phyloP scores from a whole-genome alignment of 2,113 vertebrate species.

The Microcebus ravelobensis region DNA sequence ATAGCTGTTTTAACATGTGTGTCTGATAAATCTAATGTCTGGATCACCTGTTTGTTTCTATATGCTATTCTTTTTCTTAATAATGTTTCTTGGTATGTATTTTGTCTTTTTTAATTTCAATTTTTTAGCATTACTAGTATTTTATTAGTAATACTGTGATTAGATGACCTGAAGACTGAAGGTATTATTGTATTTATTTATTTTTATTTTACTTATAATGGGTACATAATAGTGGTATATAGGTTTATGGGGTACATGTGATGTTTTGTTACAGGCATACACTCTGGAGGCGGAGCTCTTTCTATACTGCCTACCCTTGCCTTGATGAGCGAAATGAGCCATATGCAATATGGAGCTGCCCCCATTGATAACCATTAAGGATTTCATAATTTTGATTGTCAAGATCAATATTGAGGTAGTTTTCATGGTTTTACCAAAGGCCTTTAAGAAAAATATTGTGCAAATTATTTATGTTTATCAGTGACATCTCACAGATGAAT shows the following conservation, averaged over 20 bases:
- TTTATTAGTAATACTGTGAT: neutral
- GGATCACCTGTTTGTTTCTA: neutral
- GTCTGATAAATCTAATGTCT: neutral
- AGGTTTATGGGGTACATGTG: neutral
- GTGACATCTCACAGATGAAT: neutral
- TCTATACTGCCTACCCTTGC: neutral
- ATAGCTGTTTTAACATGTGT: neutral
- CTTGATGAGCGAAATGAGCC: neutral
- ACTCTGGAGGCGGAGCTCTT: neutral
- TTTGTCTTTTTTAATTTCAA: neutral
- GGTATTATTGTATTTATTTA: neutral
- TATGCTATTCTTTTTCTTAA: neutral
- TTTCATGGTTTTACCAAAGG: neutral
- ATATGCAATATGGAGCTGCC: neutral
- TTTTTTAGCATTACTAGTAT: neutral
- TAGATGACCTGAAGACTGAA: neutral
- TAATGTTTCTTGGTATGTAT: neutral
- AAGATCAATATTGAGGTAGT: neutral
- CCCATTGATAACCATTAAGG: too few species aligned
- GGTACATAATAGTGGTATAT: neutral
- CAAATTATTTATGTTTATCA: neutral
- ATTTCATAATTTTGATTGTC: neutral
- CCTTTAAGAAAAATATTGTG: neutral
- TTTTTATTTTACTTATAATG: neutral
- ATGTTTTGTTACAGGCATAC: neutral